Percentiles rank a stretch among this genome's conserved stretches.
Evolutionary conservation across 2,888 invertebrate genomes (phyloP).

Genomic region (Melieria omissa): DNA sequence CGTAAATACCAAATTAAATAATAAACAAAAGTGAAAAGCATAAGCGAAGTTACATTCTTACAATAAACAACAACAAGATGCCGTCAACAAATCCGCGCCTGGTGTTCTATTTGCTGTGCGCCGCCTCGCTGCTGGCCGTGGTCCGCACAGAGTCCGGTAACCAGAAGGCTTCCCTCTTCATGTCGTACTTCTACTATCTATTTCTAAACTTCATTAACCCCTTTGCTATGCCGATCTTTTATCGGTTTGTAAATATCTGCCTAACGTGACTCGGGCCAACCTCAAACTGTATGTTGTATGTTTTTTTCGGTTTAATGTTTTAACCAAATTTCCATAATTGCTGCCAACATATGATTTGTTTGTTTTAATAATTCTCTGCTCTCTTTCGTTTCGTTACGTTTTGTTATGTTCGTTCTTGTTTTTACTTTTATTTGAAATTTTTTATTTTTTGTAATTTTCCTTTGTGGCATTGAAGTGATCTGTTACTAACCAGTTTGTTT

Average conservation of each 20-base stretch:
- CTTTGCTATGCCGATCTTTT: constrained; percentile 60
- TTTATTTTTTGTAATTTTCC: constrained; percentile 2
- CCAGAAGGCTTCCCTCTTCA: constrained; percentile 50
- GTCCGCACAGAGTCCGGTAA: constrained; percentile 61
- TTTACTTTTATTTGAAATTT: not conserved
- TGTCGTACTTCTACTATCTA: constrained; percentile 62
- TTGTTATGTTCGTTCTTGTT: not conserved
- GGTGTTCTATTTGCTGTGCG: constrained; percentile 59
- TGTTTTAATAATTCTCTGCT: not conserved
- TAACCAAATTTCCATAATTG: not conserved
- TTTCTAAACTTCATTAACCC: constrained; percentile 61
- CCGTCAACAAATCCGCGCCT: constrained; percentile 56
- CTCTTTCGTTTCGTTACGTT: not conserved
- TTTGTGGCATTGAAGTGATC: not conserved
- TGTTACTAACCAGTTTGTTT: no score
- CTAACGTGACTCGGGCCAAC: not conserved
- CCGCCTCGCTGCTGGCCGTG: constrained; percentile 58
- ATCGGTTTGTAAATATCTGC: constrained; percentile 55
- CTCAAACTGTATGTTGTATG: not conserved
- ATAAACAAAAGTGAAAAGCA: not conserved
- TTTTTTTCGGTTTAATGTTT: not conserved
- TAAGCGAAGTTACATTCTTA: not conserved
- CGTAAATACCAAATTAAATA: not conserved
- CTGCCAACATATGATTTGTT: not conserved
- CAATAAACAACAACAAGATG: constrained; percentile 36